A percentile compares a stretch with the other conserved stretches of the same genome.
These are phyloP conservation scores for Gobio occitaniae DNA, from an alignment of 2,797 vertebrate genomes.

Conservation along the genomic window DNA sequence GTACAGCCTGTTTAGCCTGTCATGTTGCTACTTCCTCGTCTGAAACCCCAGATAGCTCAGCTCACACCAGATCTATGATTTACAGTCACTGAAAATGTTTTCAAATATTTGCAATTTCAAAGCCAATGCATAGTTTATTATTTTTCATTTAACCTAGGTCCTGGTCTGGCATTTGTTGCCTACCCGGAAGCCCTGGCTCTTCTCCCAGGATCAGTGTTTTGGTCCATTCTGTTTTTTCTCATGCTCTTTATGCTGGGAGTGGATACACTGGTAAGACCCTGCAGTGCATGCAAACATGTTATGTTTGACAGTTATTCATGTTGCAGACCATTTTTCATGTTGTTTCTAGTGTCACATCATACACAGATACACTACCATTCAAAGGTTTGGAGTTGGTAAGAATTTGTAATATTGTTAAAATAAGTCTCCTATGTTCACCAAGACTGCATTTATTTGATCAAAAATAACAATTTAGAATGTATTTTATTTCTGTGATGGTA, in stretches of 20 bases:
- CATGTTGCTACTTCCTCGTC: background rate
- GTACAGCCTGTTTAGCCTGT: constrained; percentile 64
- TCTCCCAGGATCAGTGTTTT: constrained; percentile 84
- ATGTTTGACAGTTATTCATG: background rate
- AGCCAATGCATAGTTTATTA: background rate
- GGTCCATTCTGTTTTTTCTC: constrained; percentile 87
- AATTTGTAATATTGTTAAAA: background rate
- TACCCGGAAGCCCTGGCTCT: constrained; percentile 88
- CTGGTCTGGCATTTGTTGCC: constrained; percentile 85
- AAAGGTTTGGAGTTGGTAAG: background rate
- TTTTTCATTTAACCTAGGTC: constrained; percentile 71
- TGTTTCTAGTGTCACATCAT: background rate
- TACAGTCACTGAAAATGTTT: background rate
- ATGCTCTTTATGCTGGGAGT: constrained; percentile 87
- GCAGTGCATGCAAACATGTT: background rate
- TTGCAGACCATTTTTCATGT: background rate
- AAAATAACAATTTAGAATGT: background rate
- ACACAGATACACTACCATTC: background rate
- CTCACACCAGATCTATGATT: background rate
- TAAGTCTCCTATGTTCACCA: background rate
- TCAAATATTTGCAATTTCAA: constrained; percentile 10
- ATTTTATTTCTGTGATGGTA: background rate
- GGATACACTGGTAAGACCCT: constrained; percentile 80
- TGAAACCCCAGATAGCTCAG: background rate
- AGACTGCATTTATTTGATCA: background rate